These are phyloP conservation scores for Corythaixoides concolor DNA, from an alignment of 2,113 vertebrate species.

Conservation along the genomic window DNA sequence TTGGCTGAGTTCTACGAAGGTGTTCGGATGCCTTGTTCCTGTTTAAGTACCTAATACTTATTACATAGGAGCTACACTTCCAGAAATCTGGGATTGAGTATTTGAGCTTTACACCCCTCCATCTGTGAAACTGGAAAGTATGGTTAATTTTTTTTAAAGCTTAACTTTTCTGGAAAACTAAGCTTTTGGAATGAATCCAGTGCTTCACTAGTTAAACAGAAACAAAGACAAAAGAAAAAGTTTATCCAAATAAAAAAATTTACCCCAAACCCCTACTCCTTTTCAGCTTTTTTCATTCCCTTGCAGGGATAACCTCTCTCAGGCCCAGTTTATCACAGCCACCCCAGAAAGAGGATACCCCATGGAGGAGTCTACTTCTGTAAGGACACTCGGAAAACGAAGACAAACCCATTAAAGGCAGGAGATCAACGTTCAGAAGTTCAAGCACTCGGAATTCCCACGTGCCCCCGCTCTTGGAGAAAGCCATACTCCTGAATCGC, in stretches of 20 bases:
- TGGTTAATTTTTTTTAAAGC: not conserved
- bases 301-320: not conserved
- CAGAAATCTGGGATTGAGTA: not conserved
- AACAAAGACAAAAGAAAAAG: not conserved
- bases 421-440: not conserved
- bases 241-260: not conserved
- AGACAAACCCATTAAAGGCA: not conserved
- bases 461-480: not conserved
- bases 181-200: not conserved
- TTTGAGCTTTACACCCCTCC: not conserved
- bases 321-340: not conserved
- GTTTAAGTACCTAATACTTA: not conserved
- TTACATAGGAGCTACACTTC: not conserved
- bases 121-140: not conserved
- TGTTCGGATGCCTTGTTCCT: not conserved
- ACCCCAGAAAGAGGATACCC: not conserved
- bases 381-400: not conserved
- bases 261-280: not conserved
- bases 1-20: not conserved
- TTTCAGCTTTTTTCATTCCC: not conserved
- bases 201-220: not conserved
- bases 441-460: not conserved
- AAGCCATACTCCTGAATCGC: not conserved
- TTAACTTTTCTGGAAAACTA: not conserved
- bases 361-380: not conserved